Conservation (phyloP, 2,797 vertebrate species). For the Acanthurus leucopareius region DNA sequence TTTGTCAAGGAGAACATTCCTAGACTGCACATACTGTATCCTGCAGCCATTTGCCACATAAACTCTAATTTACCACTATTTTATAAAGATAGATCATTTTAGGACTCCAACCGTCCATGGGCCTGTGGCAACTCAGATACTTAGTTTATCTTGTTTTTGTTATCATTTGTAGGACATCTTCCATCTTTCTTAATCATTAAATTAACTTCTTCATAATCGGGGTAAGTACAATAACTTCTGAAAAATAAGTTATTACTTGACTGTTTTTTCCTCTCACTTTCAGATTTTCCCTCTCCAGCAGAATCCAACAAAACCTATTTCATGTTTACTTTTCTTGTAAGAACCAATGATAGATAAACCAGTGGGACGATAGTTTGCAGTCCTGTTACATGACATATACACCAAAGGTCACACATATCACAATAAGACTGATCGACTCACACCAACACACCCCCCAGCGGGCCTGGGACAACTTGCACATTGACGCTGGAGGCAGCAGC, state of each 20-base stretch:
- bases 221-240: not conserved
- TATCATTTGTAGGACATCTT: not conserved
- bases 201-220: slow-evolving; percentile 3
- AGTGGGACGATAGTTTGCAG: not conserved
- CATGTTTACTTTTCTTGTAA: not conserved
- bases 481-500: slow-evolving; percentile 84
- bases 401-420: not conserved
- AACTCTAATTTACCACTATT: no score
- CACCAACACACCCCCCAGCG: slow-evolving; percentile 93
- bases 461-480: slow-evolving; percentile 86
- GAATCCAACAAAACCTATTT: not conserved
- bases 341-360: not conserved
- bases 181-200: not conserved
- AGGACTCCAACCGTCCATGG: not conserved
- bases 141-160: not conserved
- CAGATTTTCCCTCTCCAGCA: not conserved
- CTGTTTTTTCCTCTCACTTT: not conserved
- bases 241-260: not conserved
- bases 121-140: not conserved
- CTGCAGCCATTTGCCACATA: not conserved
- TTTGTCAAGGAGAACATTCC: not conserved
- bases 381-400: not conserved
- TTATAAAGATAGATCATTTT: not conserved
- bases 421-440: slow-evolving; percentile 76
- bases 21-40: not conserved